Evolutionary conservation across 1,140 invertebrate genomes (phyloP), one percentile per base, ranked within the genome.

Genomic region (Cydia pomonella): DNA sequence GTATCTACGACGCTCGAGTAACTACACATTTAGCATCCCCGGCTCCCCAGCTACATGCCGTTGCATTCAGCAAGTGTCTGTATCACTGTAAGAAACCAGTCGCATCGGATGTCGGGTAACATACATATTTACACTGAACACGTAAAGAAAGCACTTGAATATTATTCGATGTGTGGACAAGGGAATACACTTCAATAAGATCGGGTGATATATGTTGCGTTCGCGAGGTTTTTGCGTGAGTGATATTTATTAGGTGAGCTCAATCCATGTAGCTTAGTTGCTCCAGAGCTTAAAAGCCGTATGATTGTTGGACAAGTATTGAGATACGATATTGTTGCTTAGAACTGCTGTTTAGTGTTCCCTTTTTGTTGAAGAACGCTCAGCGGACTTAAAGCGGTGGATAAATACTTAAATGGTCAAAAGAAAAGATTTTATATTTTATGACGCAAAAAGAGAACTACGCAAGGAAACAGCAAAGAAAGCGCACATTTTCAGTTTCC

Each of bases 191-290:
- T 69, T 69, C 64, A 69, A 69, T 69, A 38, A 69, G 5, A 21
- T 33, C 64, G 27, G 18, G 64, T 69, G 2, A 59, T 59, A 59
- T 33, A 69, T 33, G 29, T 33, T 18, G 27, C 29, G 5, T 69
- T 38, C 13, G 64, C 27, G 64, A 10, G 25, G 64, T 69, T 69
- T 69, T 69, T 69, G 16, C 27, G 63, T n/a, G 7, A 69, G 64
- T 41, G 41, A 69, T 69, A 69, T 69, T 69, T 69, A 69, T 69
- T 69, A 69, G 29, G 64, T 69, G 64, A 41, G 64, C 18, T 69
- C 64, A 69, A 69, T 69, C 29, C 27, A 21, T 69, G 64, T 69
- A 69, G 64, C 18, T 69, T 23, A 59, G 53, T 59, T 59, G n/a
- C 53, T 21, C 0, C 9, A 23, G 9, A 21, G 53, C 21, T 21